Evolutionary conservation across 2,797 vertebrate species (phyloP), one percentile per base, ranked within the genome.

Genomic region (Anguilla pacifica): DNA sequence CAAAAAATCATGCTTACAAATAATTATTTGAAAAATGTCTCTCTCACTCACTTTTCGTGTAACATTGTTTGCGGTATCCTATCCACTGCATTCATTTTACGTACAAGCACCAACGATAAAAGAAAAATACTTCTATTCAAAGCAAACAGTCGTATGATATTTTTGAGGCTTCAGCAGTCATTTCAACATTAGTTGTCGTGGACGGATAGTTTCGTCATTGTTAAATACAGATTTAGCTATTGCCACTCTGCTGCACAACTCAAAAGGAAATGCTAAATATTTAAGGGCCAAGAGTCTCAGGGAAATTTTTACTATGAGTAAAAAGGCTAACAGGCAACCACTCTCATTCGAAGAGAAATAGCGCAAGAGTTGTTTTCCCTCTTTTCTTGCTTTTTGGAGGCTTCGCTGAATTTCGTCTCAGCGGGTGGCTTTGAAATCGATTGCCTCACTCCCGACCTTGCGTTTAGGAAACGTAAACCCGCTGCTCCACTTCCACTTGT

Each of bases 381-480:
- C 82, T 85, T 28, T 49, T 72, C 25, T 46, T 81, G 35, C 22
- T 39, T 61, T 77, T 55, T 53, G 61, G 22, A 83, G 59, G 31
- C 17, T 39, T 53, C 19, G 46, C 72, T 39, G 85, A 83, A 15
- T 49, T 51, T 88, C 81, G 87, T 89, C 61, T 92, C 90, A 91
- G 90, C 91, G 87, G 86, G 67, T 86, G 51, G 61, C 88, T 53
- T 15, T 85, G 81, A 51, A 87, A 90, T 90, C 84, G 59, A 91
- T 90, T 88, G 87, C 28, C 87, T 31, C 57, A 39, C 61, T 87
- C 85, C 86, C 90, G 89, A 91, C 91, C 91, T 91, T 91, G 89
- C 89, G 72, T 74, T 72, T 85, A 83, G 86, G 87, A 87, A 83
- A 87, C 86, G 86, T 83, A 90, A 84, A 84, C 87, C 91, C 84